phyloP scores from a whole-genome alignment of 2,113 vertebrate genomes.

The Syngnathus floridae region DNA sequence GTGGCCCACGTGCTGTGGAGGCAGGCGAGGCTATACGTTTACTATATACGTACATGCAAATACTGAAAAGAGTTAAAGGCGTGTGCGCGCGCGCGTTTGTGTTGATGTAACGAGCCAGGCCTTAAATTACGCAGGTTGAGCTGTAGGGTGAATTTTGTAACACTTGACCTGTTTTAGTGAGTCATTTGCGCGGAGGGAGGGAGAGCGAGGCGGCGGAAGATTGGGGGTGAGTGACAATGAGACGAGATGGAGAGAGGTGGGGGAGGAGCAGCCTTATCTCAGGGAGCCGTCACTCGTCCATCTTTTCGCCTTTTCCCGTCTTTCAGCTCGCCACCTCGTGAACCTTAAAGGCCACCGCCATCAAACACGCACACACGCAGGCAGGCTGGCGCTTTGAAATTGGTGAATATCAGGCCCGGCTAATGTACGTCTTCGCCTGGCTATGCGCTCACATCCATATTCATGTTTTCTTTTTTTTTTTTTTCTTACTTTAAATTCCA shows the following conservation, averaged over 20 bases:
- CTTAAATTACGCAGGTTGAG: slow-evolving; percentile 72
- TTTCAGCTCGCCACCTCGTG: slow-evolving; percentile 49
- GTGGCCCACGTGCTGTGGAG: neutral
- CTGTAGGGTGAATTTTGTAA: slow-evolving; percentile 70
- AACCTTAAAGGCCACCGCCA: slow-evolving; percentile 56
- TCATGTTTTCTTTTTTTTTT: slow-evolving; percentile 36
- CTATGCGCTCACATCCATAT: slow-evolving; percentile 43
- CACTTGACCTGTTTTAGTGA: slow-evolving; percentile 79
- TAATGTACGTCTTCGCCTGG: slow-evolving; percentile 20
- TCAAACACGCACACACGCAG: slow-evolving; percentile 25
- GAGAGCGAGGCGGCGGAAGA: slow-evolving; percentile 36
- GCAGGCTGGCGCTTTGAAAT: slow-evolving; percentile 32
- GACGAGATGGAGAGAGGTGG: slow-evolving; percentile 54
- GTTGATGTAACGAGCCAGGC: slow-evolving; percentile 58
- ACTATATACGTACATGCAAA: slow-evolving; percentile 2
- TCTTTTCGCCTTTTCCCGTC: slow-evolving; percentile 33
- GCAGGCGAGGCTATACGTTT: neutral
- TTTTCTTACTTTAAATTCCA: slow-evolving; percentile 13
- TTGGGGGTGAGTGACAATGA: slow-evolving; percentile 57
- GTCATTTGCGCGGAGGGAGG: slow-evolving; percentile 67
- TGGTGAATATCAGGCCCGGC: slow-evolving; percentile 27
- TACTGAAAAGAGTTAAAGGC: neutral
- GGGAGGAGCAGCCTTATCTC: slow-evolving; percentile 1
- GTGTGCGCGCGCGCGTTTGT: slow-evolving; percentile 4
- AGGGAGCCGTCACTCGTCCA: slow-evolving; percentile 20